Base-by-base conservation (phyloP, 1,140 invertebrate genomes). In the Cyphomyrmex costatus region DNA sequence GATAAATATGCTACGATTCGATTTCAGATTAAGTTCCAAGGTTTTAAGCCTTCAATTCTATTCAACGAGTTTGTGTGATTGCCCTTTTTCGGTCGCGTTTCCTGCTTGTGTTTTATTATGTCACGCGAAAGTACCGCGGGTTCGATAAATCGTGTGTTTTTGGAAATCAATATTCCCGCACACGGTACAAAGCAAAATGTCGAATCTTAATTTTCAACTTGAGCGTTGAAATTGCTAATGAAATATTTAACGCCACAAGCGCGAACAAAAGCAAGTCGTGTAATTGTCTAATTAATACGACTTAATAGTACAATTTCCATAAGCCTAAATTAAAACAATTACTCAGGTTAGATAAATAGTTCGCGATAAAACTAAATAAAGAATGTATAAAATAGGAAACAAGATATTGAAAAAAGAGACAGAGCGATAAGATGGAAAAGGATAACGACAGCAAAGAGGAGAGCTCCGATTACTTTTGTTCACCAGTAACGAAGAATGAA, bases 381-480 rank as follows among this genome's bases (percentile, higher is more conserved):
- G 30, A 61, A 65, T 33, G 36, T 36, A 65, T 36, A 33, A 36
- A 56, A 1, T n/a, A 36, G n/a, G 1, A 7, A 49, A 27, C 21
- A 19, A 53, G 70, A 53, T 73, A 74, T 74, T 61, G 61, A 79
- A 24, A 68, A 42, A 33, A 66, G 46, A 51, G 27, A 65, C 24
- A 36, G n/a, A n/a, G 46, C 16, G 30, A 53, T 24, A 27, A 79
- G 77, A 79, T 51, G 21, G 61, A 68, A 53, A 79, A 24, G 30
- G 49, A 79, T 66, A 79, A 53, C 46, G 46, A 36, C n/a, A 24
- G 61, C 61, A 66, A 79, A 14, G 46, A 68, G 63, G 21, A 66
- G n/a, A 79, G 30, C 77, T 79, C 77, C 61, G 77, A 79, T 79
- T 79, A 79, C 46, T 79, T 61, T 79, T 79, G 61, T 79, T 79